Percentiles rank a stretch among this genome's conserved stretches.
phyloP scores from a whole-genome alignment of 1,140 invertebrate species.

The Scylla paramamosain region DNA sequence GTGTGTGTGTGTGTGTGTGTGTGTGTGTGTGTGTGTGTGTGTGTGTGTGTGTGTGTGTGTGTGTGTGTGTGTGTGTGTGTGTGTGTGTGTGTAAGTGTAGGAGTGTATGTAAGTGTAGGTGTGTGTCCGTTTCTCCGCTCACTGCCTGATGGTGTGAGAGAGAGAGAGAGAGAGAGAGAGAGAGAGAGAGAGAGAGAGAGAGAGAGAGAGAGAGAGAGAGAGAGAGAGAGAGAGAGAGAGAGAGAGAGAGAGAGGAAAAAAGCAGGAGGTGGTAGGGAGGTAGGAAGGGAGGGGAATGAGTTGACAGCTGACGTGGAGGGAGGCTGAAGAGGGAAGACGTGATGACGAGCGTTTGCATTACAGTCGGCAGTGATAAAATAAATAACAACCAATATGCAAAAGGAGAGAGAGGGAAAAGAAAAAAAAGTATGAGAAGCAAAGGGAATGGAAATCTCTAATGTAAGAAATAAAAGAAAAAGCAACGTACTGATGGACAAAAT shows the following conservation, averaged over 20 bases:
- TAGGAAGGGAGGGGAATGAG: slow-evolving; percentile 24
- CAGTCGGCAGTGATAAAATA: background rate
- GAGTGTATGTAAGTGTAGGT: too few relatives aligned
- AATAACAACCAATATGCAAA: background rate
- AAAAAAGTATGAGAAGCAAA: background rate
- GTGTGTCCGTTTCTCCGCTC: background rate
- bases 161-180: background rate
- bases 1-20: slow-evolving; percentile 40
- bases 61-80: background rate
- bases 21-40: slow-evolving; percentile 43
- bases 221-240: too few relatives aligned
- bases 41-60: background rate
- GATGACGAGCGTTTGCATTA: background rate
- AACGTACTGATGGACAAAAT: background rate
- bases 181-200: background rate
- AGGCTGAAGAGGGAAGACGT: slow-evolving; percentile 33
- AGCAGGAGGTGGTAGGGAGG: background rate
- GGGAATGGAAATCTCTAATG: background rate
- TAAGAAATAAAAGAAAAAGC: background rate
- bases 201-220: background rate
- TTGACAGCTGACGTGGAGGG: background rate
- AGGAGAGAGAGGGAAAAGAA: slow-evolving; percentile 25
- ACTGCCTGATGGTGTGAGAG: background rate
- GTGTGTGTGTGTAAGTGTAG: background rate
- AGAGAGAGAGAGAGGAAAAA: background rate